Evolutionary conservation across 2,888 invertebrate species (phyloP).

Genomic region (Prosapia bicincta): DNA sequence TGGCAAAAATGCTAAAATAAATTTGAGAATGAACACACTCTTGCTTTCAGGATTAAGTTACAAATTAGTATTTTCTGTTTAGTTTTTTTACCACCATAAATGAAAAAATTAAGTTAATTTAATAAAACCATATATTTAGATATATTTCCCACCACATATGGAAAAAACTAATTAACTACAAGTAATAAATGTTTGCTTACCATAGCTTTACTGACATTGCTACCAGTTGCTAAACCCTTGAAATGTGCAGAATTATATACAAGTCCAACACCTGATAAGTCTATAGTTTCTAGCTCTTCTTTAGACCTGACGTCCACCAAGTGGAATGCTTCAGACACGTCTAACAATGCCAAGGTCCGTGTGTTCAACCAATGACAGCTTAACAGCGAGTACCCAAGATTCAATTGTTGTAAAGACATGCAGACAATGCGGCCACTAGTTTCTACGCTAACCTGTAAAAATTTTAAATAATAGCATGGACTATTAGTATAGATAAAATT

Average conservation of each 20-base stretch:
- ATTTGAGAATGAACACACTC: no score
- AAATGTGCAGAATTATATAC: slow-evolving; percentile 86
- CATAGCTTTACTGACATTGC: slow-evolving; percentile 82
- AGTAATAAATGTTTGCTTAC: slow-evolving; percentile 45
- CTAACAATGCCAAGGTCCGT: slow-evolving; percentile 78
- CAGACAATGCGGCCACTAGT: slow-evolving; percentile 55
- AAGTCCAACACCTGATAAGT: slow-evolving; percentile 74
- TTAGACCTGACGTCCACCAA: slow-evolving; percentile 86
- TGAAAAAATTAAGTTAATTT: no score
- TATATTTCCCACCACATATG: no score
- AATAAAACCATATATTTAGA: no score
- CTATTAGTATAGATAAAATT: no score
- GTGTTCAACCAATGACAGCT: slow-evolving; percentile 81
- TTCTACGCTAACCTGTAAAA: slow-evolving; percentile 50
- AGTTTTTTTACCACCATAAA: no score
- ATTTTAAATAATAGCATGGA: no score
- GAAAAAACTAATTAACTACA: no score
- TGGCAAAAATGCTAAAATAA: no score
- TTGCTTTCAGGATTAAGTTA: no score
- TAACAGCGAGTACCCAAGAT: slow-evolving; percentile 66
- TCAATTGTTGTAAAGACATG: slow-evolving; percentile 65
- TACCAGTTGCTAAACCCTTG: slow-evolving; percentile 91
- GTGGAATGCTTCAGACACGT: slow-evolving; percentile 80
- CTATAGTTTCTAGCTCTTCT: slow-evolving; percentile 78
- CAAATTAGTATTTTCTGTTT: no score